Base-by-base conservation (phyloP, 2,888 invertebrate genomes). In the Sphaerophoria rueppellii region DNA sequence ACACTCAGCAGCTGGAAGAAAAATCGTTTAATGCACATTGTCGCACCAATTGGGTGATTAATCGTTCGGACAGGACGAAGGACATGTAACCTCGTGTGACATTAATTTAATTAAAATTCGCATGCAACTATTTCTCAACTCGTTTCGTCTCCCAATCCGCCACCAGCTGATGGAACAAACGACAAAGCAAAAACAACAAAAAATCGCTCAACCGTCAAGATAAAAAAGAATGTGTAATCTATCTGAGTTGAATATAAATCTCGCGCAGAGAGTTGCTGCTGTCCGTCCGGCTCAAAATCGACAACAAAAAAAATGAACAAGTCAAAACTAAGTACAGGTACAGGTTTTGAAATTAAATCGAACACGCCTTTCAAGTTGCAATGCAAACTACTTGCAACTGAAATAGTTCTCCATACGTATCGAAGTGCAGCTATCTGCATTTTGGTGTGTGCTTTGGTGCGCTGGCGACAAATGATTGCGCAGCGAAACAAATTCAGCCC, bases 341-440 rank as follows among this genome's bases (percentile, higher is more conserved):
- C 82, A 82, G 74, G 82, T 83, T 80, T 83, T 71, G 16, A 67
- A 79, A 83, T 83, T 80, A 71, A 79, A 79, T 67, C 71, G 73
- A 83, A 83, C 80, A 83, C 82, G 79, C 82, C 82, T 83, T 82
- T 63, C 34, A 14, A 70, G 65, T 80, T 83, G 82, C 74, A 83
- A 82, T 79, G 58, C 69, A 63, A 65, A 72, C 24, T 24, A 24
- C 24, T 79, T 82, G 82, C 74, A 82, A 82, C 82, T 63, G 74
- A 61, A 60, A 72, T 72, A 78, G 57, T 32, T 83, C 35, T 74
- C 48, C 43, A 43, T 58, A 24, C 1, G 1, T 24, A 65, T 72
- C 60, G 37, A 43, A 48, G 14, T 61, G 35, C 43, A 43, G 12
- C 52, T 52, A 54, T 67, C n/a, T 52, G 67, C 40, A 67, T 67